phyloP scores from a whole-genome alignment of 2,113 vertebrate genomes.

The Eptesicus fuscus region DNA sequence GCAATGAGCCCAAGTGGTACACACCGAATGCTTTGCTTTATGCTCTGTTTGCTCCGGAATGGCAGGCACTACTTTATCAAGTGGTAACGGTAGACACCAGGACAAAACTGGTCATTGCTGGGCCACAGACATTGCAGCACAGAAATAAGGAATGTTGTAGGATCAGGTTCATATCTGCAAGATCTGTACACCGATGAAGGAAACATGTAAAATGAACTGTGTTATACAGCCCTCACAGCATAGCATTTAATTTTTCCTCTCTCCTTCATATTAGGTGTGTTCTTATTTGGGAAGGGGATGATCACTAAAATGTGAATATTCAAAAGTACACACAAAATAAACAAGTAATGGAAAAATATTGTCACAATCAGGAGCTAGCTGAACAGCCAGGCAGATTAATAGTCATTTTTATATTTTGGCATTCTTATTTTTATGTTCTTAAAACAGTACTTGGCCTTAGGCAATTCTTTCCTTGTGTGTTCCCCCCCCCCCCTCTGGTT shows the following conservation, averaged over 20 bases:
- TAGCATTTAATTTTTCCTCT: background rate
- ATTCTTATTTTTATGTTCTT: background rate
- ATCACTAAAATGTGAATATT: background rate
- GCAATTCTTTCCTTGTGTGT: background rate
- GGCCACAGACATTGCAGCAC: background rate
- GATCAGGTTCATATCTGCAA: background rate
- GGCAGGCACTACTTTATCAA: background rate
- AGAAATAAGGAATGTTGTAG: background rate
- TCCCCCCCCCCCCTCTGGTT: too few species aligned
- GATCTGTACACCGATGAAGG: background rate
- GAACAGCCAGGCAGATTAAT: background rate
- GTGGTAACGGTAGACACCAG: background rate
- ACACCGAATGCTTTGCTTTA: background rate
- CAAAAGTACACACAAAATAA: constrained; percentile 7
- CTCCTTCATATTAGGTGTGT: background rate
- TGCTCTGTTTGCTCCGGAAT: background rate
- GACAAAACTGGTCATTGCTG: background rate
- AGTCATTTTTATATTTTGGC: background rate
- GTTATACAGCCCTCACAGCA: background rate
- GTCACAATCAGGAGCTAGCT: background rate
- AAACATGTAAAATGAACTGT: background rate
- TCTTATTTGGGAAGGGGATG: background rate
- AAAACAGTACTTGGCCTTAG: background rate
- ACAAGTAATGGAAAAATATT: background rate
- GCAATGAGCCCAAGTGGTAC: background rate